Evolutionary conservation across 2,888 invertebrate genomes (phyloP).

Genomic region (Macrophya alboannulata): DNA sequence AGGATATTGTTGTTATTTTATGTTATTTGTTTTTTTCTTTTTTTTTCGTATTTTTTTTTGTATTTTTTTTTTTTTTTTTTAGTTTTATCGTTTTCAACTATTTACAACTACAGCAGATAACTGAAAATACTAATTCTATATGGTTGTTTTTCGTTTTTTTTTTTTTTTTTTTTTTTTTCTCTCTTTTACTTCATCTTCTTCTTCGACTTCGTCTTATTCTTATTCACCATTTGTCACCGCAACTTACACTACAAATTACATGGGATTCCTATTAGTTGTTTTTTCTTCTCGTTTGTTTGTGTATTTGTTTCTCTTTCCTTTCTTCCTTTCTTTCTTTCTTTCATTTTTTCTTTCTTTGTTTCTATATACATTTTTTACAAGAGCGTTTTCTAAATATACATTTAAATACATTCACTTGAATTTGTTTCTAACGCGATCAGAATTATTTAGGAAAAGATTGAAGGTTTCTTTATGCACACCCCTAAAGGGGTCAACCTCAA

Average conservation of each 20-base stretch:
- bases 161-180: neutral
- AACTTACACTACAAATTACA: constrained; percentile 52
- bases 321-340: neutral
- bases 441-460: neutral
- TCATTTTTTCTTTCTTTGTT: neutral
- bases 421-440: constrained; percentile 33
- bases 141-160: neutral
- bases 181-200: neutral
- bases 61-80: neutral
- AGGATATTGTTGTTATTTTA: constrained; percentile 54
- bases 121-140: constrained; percentile 66
- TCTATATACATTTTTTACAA: constrained; percentile 77
- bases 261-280: constrained; percentile 27
- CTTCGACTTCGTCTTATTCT: neutral
- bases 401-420: constrained; percentile 44
- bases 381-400: constrained; percentile 55
- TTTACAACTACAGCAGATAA: constrained; percentile 70
- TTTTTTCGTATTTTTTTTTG: constrained; percentile 3
- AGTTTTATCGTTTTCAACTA: constrained; percentile 62
- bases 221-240: constrained; percentile 40
- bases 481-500: neutral
- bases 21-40: constrained; percentile 8
- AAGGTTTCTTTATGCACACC: neutral
- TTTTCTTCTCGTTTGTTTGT: neutral
- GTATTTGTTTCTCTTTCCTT: neutral